Percentiles rank a stretch among this genome's conserved stretches.
These are phyloP conservation scores for Mycetomoellerius zeteki DNA, from an alignment of 1,140 invertebrate genomes.

Conservation along the genomic window DNA sequence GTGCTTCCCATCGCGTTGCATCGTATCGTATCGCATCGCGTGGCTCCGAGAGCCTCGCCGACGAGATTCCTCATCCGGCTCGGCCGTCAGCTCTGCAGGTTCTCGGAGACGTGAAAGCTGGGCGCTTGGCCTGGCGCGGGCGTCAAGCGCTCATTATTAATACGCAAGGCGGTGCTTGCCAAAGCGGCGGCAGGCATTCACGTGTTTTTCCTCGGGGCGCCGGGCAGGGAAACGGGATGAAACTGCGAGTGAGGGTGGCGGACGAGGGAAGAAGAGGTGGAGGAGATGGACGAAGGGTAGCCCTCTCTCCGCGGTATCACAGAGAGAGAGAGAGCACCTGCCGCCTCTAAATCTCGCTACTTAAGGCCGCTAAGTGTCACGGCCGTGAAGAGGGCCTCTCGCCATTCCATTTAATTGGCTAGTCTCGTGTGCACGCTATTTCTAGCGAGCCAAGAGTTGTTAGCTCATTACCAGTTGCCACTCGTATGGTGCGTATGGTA, in stretches of 20 bases:
- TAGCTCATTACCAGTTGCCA: slow-evolving; percentile 37
- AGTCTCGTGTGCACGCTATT: slow-evolving; percentile 79
- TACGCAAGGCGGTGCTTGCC: slow-evolving; percentile 75
- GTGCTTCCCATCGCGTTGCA: slow-evolving; percentile 12
- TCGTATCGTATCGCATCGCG: slow-evolving; percentile 5
- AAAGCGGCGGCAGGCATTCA: slow-evolving; percentile 78
- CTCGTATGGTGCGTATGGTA: not conserved
- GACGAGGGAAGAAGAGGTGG: not conserved
- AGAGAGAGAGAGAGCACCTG: slow-evolving; percentile 79
- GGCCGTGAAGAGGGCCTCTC: slow-evolving; percentile 72
- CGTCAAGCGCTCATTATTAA: slow-evolving; percentile 83
- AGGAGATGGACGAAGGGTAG: slow-evolving; percentile 6
- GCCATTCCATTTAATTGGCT: slow-evolving; percentile 84
- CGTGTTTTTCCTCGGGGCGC: slow-evolving; percentile 75
- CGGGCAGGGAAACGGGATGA: slow-evolving; percentile 52
- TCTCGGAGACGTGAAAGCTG: slow-evolving; percentile 36
- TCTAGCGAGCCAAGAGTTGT: slow-evolving; percentile 69
- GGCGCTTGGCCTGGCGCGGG: slow-evolving; percentile 69
- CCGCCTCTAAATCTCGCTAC: slow-evolving; percentile 85
- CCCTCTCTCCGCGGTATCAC: slow-evolving; percentile 35
- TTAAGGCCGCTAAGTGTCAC: slow-evolving; percentile 82
- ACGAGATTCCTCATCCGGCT: slow-evolving; percentile 54
- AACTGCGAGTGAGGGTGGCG: slow-evolving; percentile 43
- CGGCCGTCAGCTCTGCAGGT: slow-evolving; percentile 28
- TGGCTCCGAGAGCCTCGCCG: slow-evolving; percentile 2